A percentile compares a stretch with the other conserved stretches of the same genome.
These are phyloP conservation scores for Cephus cinctus DNA, from an alignment of 1,140 invertebrate species.

Conservation along the genomic window DNA sequence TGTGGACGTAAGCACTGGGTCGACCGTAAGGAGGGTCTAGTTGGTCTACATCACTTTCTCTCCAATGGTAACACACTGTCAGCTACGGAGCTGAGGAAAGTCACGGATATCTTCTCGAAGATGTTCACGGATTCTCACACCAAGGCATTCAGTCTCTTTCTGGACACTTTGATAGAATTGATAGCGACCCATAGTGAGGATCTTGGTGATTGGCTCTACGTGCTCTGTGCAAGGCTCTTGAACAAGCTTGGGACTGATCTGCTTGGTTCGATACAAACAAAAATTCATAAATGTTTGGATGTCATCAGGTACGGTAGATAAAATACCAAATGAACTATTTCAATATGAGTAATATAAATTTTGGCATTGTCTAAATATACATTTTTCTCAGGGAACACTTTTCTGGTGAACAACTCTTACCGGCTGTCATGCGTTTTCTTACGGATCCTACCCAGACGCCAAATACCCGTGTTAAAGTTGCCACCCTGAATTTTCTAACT, in stretches of 20 bases:
- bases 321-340: conserved; percentile 55
- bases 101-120: conserved; percentile 90
- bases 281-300: conserved; percentile 85
- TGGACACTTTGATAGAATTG: conserved; percentile 89
- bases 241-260: conserved; percentile 89
- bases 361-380: conserved; percentile 1
- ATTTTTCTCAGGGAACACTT: conserved; percentile 60
- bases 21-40: conserved; percentile 88
- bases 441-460: conserved; percentile 89
- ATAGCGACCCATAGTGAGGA: conserved; percentile 83
- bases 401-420: conserved; percentile 64
- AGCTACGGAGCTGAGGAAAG: conserved; percentile 70
- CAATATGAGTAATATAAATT: neutral
- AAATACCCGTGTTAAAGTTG: conserved; percentile 79
- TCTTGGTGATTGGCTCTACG: conserved; percentile 88
- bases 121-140: conserved; percentile 98
- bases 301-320: conserved; percentile 76
- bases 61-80: conserved; percentile 69
- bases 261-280: conserved; percentile 84
- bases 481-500: conserved; percentile 72
- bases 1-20: conserved; percentile 88
- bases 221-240: conserved; percentile 66
- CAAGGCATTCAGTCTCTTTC: conserved; percentile 90
- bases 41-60: conserved; percentile 76
- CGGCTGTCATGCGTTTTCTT: conserved; percentile 71